Base-by-base conservation (phyloP, 2,888 invertebrate species). In the Drosophila quinaria region DNA sequence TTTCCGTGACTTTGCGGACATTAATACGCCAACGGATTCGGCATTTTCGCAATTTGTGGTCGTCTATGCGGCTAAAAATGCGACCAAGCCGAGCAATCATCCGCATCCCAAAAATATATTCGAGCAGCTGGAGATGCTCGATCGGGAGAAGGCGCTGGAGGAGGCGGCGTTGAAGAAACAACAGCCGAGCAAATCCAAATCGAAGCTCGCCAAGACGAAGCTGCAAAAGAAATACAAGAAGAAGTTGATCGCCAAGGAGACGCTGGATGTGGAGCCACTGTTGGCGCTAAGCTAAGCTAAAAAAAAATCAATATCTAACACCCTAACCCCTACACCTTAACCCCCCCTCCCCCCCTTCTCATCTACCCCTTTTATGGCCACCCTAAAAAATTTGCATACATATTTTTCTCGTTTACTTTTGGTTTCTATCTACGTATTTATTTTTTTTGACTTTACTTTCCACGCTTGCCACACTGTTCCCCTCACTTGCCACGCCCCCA, bases 1-100 rank as follows among this genome's bases (percentile, higher is more conserved):
- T 90, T 97, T 97, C 93, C 94, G 97, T 85, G 97, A 97, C 91
- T 97, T 97, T 89, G 97, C 97, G 0, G 97, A 97, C 85, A 97
- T 97, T 60, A 97, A 97, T 72, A 95, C 96, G 3, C 97, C 97
- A 0, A 95, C 96, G 0, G 96, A 96, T 89, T 94, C 95, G 1
- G 96, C 96, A 6, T 97, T 96, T 91, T 97, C 97, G 0, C 96
- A 97, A 81, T 95, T 95, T 72, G 96, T 97, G 33, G 96, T 97
- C 0, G 97, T 97, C 0, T 97, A 97, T 90, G 96, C 96, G 0
- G 96, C 96, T 79, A 96, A 96, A 91, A 97, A 97, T 85, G 95
- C 94, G 8, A 96, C 95, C 3, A 93, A 94, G 74, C 66, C 87
- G 3, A 77, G 75, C 42, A 65, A 51, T 9, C 91, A 92, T 90